These are phyloP conservation scores for Sciurus carolinensis DNA, from an alignment of 2,797 vertebrate species.

Conservation along the genomic window DNA sequence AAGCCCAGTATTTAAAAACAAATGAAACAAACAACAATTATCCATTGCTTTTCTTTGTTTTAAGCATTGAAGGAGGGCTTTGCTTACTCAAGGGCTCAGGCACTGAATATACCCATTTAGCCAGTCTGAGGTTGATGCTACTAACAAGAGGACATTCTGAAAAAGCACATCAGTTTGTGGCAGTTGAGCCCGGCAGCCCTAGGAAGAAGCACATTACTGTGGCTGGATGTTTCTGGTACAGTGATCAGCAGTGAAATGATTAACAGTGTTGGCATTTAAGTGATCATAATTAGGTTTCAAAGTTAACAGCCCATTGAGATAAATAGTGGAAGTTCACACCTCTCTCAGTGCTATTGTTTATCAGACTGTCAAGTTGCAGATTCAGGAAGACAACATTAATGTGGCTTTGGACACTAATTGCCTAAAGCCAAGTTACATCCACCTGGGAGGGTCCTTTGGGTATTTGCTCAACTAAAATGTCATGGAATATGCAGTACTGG, in stretches of 20 bases:
- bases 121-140: slow-evolving; percentile 18
- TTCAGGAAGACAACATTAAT: slow-evolving; percentile 83
- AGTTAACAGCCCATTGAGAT: slow-evolving; percentile 85
- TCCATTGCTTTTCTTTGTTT: slow-evolving; percentile 7
- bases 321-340: slow-evolving; percentile 88
- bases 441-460: slow-evolving; percentile 77
- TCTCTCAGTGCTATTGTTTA: slow-evolving; percentile 85
- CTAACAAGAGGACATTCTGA: slow-evolving; percentile 69
- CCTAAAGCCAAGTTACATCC: slow-evolving; percentile 79
- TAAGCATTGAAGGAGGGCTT: neutral
- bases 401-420: slow-evolving; percentile 84
- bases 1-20: slow-evolving; percentile 28
- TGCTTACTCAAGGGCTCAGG: neutral
- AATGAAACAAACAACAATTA: neutral
- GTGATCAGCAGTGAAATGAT: slow-evolving; percentile 86
- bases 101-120: slow-evolving; percentile 44
- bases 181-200: slow-evolving; percentile 62
- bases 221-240: slow-evolving; percentile 82
- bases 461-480: slow-evolving; percentile 79
- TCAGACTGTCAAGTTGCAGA: slow-evolving; percentile 84
- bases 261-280: slow-evolving; percentile 88
- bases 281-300: slow-evolving; percentile 88
- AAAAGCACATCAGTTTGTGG: slow-evolving; percentile 56
- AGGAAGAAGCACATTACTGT: slow-evolving; percentile 67
- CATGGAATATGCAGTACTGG: slow-evolving; percentile 37